Conservation (phyloP, 2,888 invertebrate genomes). For the Thymelicus acteon region DNA sequence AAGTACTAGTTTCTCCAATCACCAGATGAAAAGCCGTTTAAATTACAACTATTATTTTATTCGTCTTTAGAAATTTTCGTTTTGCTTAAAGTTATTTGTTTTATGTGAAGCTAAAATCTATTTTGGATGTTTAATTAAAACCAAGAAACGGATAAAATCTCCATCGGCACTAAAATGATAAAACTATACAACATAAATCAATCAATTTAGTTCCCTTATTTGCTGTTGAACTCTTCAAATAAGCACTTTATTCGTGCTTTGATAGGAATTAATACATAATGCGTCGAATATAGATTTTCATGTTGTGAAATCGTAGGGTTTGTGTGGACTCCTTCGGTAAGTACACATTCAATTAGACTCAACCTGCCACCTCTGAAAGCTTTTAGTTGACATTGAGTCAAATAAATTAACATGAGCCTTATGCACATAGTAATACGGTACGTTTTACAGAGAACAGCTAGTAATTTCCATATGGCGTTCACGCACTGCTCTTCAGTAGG, state of each 20-base stretch:
- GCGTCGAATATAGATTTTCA: slow-evolving; percentile 42
- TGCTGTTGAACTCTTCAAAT: too few species aligned
- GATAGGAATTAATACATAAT: slow-evolving; percentile 43
- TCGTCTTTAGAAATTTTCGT: too few species aligned
- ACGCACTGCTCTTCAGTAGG: slow-evolving; percentile 40
- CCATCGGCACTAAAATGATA: too few species aligned
- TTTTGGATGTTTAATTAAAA: too few species aligned
- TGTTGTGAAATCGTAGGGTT: slow-evolving; percentile 43
- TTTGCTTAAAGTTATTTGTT: too few species aligned
- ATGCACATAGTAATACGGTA: slow-evolving; percentile 11
- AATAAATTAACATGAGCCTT: slow-evolving; percentile 26
- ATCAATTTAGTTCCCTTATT: too few species aligned
- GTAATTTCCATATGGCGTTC: slow-evolving; percentile 34
- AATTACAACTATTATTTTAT: neutral
- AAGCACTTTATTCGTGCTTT: slow-evolving; percentile 14
- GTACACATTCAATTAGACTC: slow-evolving; percentile 59
- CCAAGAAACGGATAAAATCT: too few species aligned
- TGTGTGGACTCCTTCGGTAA: slow-evolving; percentile 45
- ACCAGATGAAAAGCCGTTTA: slow-evolving; percentile 37
- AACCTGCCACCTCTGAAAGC: slow-evolving; percentile 49
- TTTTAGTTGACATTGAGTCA: slow-evolving; percentile 41
- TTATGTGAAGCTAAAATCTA: too few species aligned
- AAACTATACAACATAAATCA: too few species aligned
- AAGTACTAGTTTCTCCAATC: too few species aligned
- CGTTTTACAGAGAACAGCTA: slow-evolving; percentile 5